Base-by-base conservation (phyloP, 2,888 invertebrate genomes). In the Gasteruption jaculator region DNA sequence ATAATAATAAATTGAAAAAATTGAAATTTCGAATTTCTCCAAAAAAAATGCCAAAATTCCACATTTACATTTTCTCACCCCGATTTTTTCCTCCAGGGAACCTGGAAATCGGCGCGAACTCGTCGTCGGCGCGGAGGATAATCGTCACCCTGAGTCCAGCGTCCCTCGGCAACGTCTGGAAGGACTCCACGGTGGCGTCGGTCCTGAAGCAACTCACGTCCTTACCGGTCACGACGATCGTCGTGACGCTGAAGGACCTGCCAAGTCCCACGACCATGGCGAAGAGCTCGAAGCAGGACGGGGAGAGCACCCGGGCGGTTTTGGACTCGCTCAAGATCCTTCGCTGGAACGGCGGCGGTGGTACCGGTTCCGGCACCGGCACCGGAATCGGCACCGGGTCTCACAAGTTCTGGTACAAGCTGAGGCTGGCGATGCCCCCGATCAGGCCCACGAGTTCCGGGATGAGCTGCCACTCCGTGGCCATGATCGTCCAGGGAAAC, bases 371-470 rank as follows among this genome's bases (percentile, higher is more conserved):
- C n/a, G 36, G 30, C 1, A 12, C 4, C 18, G 25, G 41, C 7
- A 30, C 35, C 8, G 55, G 53, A 2, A 42, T 48, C 7, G 53
- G 49, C 0, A 41, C 74, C 57, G 75, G 76, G 61, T 76, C 75
- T 61, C 73, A 75, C 52, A 76, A 74, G 56, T 83, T 83, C 72
- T 84, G 83, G 83, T 76, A 80, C 45, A 72, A 75, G 54, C 72
- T 84, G 54, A 76, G 82, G 30, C 74, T 82, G 43, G 77, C 78
- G 36, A 73, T 83, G 72, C 83, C 83, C 4, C 75, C 82, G 41
- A 49, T 68, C 21, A 55, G 58, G 49, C 54, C 64, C 37, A 41
- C 51, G 34, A 45, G 30, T 21, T 41, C 33, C 35, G 50, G 43
- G 45, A 51, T 56, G 26, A 51, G 58, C 25, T 64, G 61, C 46